phyloP scores from a whole-genome alignment of 1,140 invertebrate species.

The Drosophila bifasciata region DNA sequence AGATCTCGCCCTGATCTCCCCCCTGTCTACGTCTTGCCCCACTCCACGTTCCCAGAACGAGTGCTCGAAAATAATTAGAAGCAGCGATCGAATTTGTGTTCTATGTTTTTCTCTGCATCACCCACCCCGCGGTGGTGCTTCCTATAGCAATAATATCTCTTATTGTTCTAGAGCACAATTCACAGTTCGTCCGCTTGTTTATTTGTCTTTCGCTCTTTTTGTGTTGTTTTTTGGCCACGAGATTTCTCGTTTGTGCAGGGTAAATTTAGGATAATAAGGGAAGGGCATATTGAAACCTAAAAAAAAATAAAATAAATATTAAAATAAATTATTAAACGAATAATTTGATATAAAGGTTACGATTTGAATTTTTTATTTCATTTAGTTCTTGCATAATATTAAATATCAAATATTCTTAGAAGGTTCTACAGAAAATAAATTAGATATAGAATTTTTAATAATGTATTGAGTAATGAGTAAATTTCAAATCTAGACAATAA shows the following conservation, averaged over 20 bases:
- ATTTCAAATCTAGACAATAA: neutral
- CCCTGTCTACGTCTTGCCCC: conserved; percentile 27
- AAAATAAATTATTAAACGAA: too few relatives aligned
- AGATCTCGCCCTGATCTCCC: too few relatives aligned
- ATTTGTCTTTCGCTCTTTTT: conserved; percentile 34
- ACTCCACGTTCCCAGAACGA: conserved; percentile 20
- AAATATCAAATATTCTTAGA: too few relatives aligned
- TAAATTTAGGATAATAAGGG: conserved; percentile 2
- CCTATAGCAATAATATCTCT: conserved; percentile 13
- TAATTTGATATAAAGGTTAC: too few relatives aligned
- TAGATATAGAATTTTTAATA: too few relatives aligned
- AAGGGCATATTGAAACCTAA: too few relatives aligned
- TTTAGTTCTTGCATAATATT: too few relatives aligned
- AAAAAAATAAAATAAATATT: too few relatives aligned
- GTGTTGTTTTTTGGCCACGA: conserved; percentile 12
- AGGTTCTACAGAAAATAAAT: too few relatives aligned
- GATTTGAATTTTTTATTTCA: too few relatives aligned
- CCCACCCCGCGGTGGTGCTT: neutral
- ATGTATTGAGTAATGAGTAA: neutral
- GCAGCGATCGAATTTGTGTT: conserved; percentile 24
- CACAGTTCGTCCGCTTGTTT: conserved; percentile 41
- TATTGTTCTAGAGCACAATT: conserved; percentile 41
- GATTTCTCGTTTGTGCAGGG: conserved; percentile 23
- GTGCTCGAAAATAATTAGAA: conserved; percentile 17
- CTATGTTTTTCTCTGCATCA: conserved; percentile 13